A percentile compares a stretch with the other conserved stretches of the same genome.
Conservation (phyloP, 2,113 vertebrate species). For the Ophthalmolycus amberensis region DNA sequence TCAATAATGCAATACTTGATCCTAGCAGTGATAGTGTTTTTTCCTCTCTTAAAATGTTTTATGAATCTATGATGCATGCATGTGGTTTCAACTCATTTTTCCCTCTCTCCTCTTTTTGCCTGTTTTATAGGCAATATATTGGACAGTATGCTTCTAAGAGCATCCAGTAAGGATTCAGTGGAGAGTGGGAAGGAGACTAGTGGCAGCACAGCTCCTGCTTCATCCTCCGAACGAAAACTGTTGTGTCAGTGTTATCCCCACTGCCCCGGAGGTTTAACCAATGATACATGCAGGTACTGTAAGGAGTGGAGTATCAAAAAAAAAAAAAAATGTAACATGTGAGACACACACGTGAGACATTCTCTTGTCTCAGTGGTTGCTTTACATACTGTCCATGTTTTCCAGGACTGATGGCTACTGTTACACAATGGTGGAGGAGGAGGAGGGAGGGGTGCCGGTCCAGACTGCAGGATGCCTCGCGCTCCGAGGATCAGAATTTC, state of each 20-base stretch:
- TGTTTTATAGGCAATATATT: constrained; percentile 82
- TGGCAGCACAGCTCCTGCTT: constrained; percentile 84
- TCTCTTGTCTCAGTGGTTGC: background rate
- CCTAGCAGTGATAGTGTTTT: background rate
- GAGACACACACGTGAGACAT: background rate
- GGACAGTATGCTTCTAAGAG: constrained; percentile 90
- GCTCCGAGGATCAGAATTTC: constrained; percentile 92
- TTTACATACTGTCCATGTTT: constrained; percentile 2
- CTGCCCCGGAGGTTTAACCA: constrained; percentile 92
- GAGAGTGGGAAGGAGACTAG: constrained; percentile 85
- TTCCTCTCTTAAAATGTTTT: background rate
- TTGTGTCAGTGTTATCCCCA: constrained; percentile 94
- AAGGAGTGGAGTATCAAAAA: background rate
- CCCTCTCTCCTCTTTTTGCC: background rate
- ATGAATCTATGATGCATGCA: constrained; percentile 8
- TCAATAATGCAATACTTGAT: background rate
- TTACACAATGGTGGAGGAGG: constrained; percentile 97
- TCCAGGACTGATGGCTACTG: constrained; percentile 95
- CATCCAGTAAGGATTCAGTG: constrained; percentile 86
- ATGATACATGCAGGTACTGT: constrained; percentile 95
- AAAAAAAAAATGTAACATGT: background rate
- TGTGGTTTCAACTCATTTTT: constrained; percentile 6
- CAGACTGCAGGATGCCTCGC: constrained; percentile 94
- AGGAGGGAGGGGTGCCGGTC: constrained; percentile 89
- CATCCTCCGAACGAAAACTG: constrained; percentile 86